These are phyloP conservation scores for Stenolophus ochropezus DNA, from an alignment of 2,888 invertebrate genomes.

Conservation along the genomic window DNA sequence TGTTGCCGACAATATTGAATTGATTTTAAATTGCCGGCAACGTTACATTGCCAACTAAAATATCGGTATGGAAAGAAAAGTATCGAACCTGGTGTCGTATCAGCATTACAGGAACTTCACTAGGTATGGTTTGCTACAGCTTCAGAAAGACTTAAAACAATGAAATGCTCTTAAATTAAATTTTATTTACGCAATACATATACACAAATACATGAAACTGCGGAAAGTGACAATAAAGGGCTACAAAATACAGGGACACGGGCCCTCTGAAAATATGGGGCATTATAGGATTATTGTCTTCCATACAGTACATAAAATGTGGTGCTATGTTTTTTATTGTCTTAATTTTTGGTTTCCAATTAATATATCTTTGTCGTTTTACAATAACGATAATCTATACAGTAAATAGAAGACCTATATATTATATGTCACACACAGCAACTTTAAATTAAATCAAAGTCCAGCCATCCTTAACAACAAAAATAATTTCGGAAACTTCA, in stretches of 20 bases:
- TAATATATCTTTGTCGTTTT: constrained; percentile 53
- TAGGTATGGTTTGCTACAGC: too few species aligned
- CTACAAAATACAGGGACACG: constrained; percentile 55
- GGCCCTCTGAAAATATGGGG: constrained; percentile 52
- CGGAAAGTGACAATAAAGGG: constrained; percentile 49
- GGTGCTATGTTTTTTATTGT: constrained; percentile 59
- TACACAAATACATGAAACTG: constrained; percentile 56
- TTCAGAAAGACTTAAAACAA: neutral
- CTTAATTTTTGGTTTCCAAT: constrained; percentile 59
- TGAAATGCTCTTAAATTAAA: constrained; percentile 45
- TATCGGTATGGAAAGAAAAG: too few species aligned
- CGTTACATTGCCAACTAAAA: too few species aligned
- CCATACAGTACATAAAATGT: constrained; percentile 56
- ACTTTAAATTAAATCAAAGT: constrained; percentile 39
- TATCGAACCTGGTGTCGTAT: too few species aligned
- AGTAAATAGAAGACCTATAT: constrained; percentile 46
- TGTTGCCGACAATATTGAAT: too few species aligned
- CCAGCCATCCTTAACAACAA: constrained; percentile 42
- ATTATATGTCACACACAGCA: constrained; percentile 61
- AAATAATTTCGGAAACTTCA: neutral
- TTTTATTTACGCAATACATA: constrained; percentile 54
- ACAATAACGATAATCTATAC: constrained; percentile 51
- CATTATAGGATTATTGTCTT: constrained; percentile 55
- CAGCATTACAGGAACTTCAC: too few species aligned
- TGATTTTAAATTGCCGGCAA: too few species aligned